Base-by-base conservation (phyloP, 2,113 vertebrate species). In the Nicator chloris region DNA sequence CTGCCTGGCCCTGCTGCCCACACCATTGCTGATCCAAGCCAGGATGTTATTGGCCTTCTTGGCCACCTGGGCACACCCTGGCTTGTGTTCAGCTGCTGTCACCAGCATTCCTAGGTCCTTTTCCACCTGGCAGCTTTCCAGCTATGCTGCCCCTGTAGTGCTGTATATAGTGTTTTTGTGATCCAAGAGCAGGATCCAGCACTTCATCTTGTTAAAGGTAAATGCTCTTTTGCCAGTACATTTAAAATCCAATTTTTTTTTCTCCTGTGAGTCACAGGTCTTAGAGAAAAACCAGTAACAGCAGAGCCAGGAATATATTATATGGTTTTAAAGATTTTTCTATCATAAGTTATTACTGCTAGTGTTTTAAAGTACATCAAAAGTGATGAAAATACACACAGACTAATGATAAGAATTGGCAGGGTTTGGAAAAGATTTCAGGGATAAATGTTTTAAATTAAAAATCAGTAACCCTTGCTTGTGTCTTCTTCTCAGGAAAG, bases 61-160 rank as follows among this genome's bases (percentile, higher is more conserved):
- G 78, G 15, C 44, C 51, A 4, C 44, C 50, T 82, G 57, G 30
- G 50, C 84, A 59, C 57, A 53, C 1, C 7, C n/a, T 53, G 45
- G 8, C 51, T 60, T 39, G 6, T 24, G 13, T 49, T 8, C 45
- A 73, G 47, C 4, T 1, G 2, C 47, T 44, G 6, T 15, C 9
- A 17, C 6, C 44, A 60, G 27, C n/a, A 24, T 1, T 1, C 5
- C 17, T 35, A 68, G 16, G 1, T 22, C 16, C 8, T 54, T 61
- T 37, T 61, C 5, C 2, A 0, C 3, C 0, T 0, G 6, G 49
- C 15, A 68, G 15, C 0, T 85, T 93, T 75, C 10, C 56, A 57
- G 15, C 30, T 13, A 7, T 21, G 11, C 24, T 66, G 11, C 6
- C 7, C 30, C 14, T 31, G 5, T 18, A 21, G 28, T 7, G 10